Base-by-base conservation (phyloP, 2,888 invertebrate genomes). In the Polydrusus pterygomalis region DNA sequence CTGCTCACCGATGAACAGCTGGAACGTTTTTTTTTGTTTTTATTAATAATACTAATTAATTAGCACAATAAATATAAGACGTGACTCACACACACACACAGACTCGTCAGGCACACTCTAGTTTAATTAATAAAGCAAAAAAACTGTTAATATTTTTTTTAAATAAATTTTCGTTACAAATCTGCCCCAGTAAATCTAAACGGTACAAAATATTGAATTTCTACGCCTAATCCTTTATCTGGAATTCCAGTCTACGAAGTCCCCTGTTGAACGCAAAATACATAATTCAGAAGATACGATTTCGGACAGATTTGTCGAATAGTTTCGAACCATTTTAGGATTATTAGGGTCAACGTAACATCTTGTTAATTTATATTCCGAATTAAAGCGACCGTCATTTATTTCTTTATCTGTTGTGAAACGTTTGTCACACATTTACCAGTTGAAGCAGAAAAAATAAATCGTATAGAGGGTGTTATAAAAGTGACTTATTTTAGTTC, bases 271-370 rank as follows among this genome's bases (percentile, higher is more conserved):
- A 34, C 64, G 5, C 17, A 11, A 60, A 60, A 20, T 64, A 49
- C 64, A 47, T 64, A 64, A 64, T 64, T 64, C 64, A 64, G 11
- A 17, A 34, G 64, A 6, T 38, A 25, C 20, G 25, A 17, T 62
- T 62, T 38, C 13, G 45, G 13, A 62, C 49, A 47, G 45, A 47
- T 47, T 64, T 64, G 47, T 64, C 64, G 64, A 64, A 30, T 64
- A 15, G 45, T 47, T 49, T 34, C 9, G 15, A 15, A 30, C 17
- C 49, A 17, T 17, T 49, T 64, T 49, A 25, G 47, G 17, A 64
- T 49, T 60, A 38, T 60, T 60, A 58, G 34, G 58, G 58, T 58
- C 54, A 54, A 30, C 30, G 25, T 5, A 20, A 1, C 30, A 30
- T 54, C 25, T 30, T 25, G n/a, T 34, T n/a, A 20, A 25, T 30